Conservation (phyloP, 2,888 invertebrate genomes). For the Folsomia manolachei region DNA sequence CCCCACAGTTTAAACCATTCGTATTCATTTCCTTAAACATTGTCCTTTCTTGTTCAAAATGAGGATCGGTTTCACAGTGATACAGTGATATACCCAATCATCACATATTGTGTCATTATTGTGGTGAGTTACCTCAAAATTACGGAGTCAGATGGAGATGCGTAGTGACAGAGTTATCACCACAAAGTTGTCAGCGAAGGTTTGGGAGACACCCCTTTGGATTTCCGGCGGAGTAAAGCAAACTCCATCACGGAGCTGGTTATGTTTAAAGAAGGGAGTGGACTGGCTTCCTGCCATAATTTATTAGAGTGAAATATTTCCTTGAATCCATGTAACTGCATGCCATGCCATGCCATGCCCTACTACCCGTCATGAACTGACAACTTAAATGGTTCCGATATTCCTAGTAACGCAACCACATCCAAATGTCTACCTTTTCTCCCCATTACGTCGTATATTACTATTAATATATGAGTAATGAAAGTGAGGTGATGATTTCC, state of each 20-base stretch:
- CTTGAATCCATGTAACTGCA: too few species aligned
- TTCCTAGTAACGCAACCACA: neutral
- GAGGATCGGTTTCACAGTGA: too few species aligned
- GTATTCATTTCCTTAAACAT: constrained; percentile 23
- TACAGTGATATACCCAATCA: too few species aligned
- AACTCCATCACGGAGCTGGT: too few species aligned
- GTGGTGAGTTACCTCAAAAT: neutral
- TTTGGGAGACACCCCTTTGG: neutral
- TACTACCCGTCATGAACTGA: neutral
- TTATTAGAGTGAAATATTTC: constrained; percentile 1
- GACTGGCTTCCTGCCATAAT: constrained; percentile 3
- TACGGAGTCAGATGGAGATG: neutral
- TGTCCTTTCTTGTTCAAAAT: neutral
- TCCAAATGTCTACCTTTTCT: neutral
- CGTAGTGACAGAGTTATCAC: neutral
- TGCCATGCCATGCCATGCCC: neutral
- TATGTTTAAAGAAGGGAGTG: neutral
- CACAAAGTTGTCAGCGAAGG: neutral
- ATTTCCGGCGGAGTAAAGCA: too few species aligned
- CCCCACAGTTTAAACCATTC: constrained; percentile 31
- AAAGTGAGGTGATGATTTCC: neutral
- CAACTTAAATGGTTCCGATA: neutral
- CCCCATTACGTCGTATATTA: neutral
- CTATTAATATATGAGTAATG: neutral
- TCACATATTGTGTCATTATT: too few species aligned